Evolutionary conservation across 2,797 vertebrate species (phyloP).

Genomic region (Aratinga solstitialis): DNA sequence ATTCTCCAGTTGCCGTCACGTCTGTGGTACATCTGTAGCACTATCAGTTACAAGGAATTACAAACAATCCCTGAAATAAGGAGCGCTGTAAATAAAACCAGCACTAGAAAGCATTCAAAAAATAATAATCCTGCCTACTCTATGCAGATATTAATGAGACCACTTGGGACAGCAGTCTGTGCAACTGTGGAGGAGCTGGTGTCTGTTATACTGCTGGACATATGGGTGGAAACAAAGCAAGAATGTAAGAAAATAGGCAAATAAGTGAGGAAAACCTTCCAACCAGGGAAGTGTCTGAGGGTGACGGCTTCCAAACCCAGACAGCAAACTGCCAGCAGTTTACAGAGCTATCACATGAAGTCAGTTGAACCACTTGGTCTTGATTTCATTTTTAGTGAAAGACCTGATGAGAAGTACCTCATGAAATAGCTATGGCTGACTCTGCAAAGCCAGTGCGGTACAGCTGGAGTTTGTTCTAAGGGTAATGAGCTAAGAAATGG

Average conservation of each 20-base stretch:
- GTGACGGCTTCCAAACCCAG: not conserved
- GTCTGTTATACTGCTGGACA: not conserved
- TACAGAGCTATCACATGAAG: not conserved
- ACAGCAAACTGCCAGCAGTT: not conserved
- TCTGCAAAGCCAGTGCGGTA: not conserved
- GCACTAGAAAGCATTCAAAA: not conserved
- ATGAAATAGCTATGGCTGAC: not conserved
- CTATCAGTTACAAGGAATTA: not conserved
- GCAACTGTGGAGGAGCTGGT: not conserved
- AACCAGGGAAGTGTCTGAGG: not conserved
- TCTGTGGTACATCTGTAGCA: not conserved
- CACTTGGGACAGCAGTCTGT: not conserved
- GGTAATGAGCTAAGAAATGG: constrained; percentile 30
- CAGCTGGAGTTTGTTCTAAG: constrained; percentile 8
- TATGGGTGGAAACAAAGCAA: not conserved
- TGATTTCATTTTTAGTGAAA: not conserved
- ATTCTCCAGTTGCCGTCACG: not conserved
- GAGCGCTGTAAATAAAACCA: not conserved
- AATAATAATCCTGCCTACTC: not conserved
- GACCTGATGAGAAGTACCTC: not conserved
- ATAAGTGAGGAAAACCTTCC: not conserved
- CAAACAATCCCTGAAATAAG: not conserved
- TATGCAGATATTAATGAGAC: not conserved
- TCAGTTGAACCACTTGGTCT: not conserved
- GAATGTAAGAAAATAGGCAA: not conserved